These are phyloP conservation scores for Trichogramma evanescens DNA, from an alignment of 2,888 invertebrate species.

Conservation along the genomic window DNA sequence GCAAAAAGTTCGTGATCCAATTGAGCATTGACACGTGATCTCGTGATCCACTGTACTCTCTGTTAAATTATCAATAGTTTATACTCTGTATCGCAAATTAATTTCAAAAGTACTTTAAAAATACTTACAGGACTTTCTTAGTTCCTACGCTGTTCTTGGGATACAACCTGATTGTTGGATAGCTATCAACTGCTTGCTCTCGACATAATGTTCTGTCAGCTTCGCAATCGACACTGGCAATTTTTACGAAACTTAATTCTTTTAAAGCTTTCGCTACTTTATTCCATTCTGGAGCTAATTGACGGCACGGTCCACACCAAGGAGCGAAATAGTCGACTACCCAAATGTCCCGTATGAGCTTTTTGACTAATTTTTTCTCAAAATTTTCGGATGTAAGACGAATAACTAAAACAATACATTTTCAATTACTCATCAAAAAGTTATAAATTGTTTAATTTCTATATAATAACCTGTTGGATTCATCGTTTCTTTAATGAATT, in stretches of 20 bases:
- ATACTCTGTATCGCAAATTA: no score
- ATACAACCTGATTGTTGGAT: constrained; percentile 65
- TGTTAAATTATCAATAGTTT: constrained; percentile 29
- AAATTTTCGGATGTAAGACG: constrained; percentile 53
- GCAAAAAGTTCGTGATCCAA: constrained; percentile 60
- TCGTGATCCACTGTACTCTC: constrained; percentile 56
- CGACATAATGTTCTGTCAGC: constrained; percentile 53
- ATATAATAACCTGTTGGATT: constrained; percentile 48
- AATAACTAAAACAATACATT: constrained; percentile 46
- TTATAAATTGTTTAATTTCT: constrained; percentile 1
- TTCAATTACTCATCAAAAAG: background rate
- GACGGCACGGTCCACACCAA: constrained; percentile 70
- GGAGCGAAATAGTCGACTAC: constrained; percentile 66
- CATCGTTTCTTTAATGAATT: constrained; percentile 58
- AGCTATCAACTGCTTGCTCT: constrained; percentile 55
- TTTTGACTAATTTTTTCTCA: constrained; percentile 49
- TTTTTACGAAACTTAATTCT: constrained; percentile 48
- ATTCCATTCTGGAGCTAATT: constrained; percentile 62
- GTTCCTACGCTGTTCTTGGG: constrained; percentile 53
- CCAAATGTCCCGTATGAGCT: constrained; percentile 56
- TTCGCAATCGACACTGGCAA: constrained; percentile 65
- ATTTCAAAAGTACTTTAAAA: constrained; percentile 17
- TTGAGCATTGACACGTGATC: constrained; percentile 56
- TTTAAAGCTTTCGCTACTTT: constrained; percentile 54
- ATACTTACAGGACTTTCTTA: constrained; percentile 51